Conservation (phyloP, 2,797 vertebrate genomes). For the Caiman crocodilus region DNA sequence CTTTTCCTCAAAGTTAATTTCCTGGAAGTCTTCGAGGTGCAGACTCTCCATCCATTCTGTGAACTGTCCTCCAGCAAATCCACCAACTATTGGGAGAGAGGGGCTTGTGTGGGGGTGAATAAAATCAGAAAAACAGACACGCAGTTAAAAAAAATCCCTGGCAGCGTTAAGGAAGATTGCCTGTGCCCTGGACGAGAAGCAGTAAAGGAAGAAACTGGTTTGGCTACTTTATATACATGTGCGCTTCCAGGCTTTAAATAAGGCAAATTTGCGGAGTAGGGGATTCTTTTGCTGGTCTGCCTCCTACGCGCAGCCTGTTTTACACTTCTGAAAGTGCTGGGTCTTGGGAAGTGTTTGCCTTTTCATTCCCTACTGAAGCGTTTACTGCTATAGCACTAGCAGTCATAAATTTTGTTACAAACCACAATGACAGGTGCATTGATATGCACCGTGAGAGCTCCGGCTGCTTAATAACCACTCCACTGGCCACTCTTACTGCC, state of each 20-base stretch:
- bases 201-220: constrained; percentile 1
- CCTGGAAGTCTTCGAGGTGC: not conserved
- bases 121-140: not conserved
- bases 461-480: constrained; percentile 87
- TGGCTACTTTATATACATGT: constrained; percentile 84
- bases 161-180: not conserved
- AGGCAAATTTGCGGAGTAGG: constrained; percentile 83
- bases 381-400: constrained; percentile 90
- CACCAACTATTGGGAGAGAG: not conserved
- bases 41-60: not conserved
- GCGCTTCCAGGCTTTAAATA: constrained; percentile 69
- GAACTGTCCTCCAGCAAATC: not conserved
- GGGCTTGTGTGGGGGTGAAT: not conserved
- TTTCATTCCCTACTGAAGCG: constrained; percentile 92
- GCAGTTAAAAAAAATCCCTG: not conserved
- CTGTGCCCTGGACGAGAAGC: not conserved
- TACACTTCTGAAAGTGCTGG: constrained; percentile 90
- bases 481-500: constrained; percentile 81
- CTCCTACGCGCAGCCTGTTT: constrained; percentile 94
- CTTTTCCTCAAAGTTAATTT: not conserved
- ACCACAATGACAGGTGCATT: constrained; percentile 99
- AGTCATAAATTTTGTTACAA: constrained; percentile 97
- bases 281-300: constrained; percentile 93
- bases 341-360: constrained; percentile 89
- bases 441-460: constrained; percentile 92